Evolutionary conservation across 2,797 vertebrate species (phyloP).

Genomic region (Ctenosaura bakeri): DNA sequence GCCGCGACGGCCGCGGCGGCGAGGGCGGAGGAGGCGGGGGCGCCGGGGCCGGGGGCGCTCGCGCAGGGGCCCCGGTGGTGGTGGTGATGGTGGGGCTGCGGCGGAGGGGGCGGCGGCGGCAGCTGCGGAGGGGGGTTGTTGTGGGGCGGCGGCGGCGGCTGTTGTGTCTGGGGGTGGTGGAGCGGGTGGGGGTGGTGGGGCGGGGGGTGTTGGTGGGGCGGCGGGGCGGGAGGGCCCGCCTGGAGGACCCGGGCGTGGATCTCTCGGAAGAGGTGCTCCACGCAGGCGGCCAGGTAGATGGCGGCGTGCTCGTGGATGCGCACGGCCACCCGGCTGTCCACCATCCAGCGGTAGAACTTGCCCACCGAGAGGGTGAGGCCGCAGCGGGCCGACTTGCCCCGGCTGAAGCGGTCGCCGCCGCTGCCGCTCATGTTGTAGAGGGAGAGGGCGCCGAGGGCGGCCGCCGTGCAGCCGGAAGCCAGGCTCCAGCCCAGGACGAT

Average conservation of each 20-base stretch:
- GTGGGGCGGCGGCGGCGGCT: not conserved
- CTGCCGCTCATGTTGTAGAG: slow-evolving; percentile 95
- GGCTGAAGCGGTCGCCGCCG: slow-evolving; percentile 93
- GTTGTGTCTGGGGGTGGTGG: slow-evolving; percentile 26
- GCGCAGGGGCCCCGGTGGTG: slow-evolving; percentile 8
- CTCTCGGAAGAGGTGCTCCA: slow-evolving; percentile 94
- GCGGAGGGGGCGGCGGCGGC: slow-evolving; percentile 34
- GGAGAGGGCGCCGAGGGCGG: slow-evolving; percentile 91
- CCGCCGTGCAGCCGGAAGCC: slow-evolving; percentile 87
- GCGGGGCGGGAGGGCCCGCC: slow-evolving; percentile 67
- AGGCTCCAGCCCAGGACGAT: slow-evolving; percentile 93
- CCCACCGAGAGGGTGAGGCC: slow-evolving; percentile 94
- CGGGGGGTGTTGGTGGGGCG: slow-evolving; percentile 27
- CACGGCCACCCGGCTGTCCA: slow-evolving; percentile 91
- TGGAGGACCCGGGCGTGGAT: slow-evolving; percentile 83
- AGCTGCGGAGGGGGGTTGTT: not conserved
- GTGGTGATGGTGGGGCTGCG: slow-evolving; percentile 40
- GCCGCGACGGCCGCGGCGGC: not conserved
- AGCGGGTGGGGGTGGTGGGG: slow-evolving; percentile 1
- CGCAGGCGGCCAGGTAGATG: slow-evolving; percentile 94
- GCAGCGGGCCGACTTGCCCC: slow-evolving; percentile 92
- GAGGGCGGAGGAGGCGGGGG: slow-evolving; percentile 22
- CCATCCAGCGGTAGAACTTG: slow-evolving; percentile 98
- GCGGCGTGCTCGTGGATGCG: slow-evolving; percentile 96
- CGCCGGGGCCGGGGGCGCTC: slow-evolving; percentile 40